Evolutionary conservation across 1,140 invertebrate species (phyloP).

Genomic region (Patella vulgata): DNA sequence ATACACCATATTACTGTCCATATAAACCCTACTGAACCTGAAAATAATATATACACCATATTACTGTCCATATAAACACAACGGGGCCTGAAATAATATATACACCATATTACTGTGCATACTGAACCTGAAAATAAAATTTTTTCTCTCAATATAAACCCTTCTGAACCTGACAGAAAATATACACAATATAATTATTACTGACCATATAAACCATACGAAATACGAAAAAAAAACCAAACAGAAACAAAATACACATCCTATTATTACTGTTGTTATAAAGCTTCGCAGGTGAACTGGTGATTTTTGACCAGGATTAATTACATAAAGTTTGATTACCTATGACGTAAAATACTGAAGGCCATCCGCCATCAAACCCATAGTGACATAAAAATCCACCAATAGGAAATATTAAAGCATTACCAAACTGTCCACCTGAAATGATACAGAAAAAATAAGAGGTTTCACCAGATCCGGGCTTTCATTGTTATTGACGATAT

Average conservation of each 20-base stretch:
- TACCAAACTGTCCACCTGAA: slow-evolving; percentile 55
- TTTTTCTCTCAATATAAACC: slow-evolving; percentile 61
- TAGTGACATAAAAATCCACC: slow-evolving; percentile 54
- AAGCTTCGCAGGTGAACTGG: no score
- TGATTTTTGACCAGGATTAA: no score
- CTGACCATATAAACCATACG: no score
- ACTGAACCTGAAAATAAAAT: no score
- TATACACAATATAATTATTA: no score
- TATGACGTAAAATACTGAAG: slow-evolving; percentile 88
- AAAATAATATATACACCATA: not conserved
- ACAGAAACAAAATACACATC: no score
- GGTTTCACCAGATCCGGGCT: not conserved
- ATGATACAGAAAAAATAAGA: not conserved
- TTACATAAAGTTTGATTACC: no score
- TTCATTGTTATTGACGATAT: not conserved
- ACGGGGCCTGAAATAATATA: no score
- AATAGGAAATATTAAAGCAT: slow-evolving; percentile 57
- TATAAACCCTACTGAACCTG: slow-evolving; percentile 52
- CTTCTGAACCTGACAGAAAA: slow-evolving; percentile 36
- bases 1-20: slow-evolving; percentile 63
- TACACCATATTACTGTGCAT: not conserved
- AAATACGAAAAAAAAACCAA: no score
- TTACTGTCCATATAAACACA: slow-evolving; percentile 61
- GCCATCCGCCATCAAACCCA: slow-evolving; percentile 76
- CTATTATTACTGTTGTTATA: no score